Conservation (phyloP, 2,888 invertebrate species). For the Myopa testacea region DNA sequence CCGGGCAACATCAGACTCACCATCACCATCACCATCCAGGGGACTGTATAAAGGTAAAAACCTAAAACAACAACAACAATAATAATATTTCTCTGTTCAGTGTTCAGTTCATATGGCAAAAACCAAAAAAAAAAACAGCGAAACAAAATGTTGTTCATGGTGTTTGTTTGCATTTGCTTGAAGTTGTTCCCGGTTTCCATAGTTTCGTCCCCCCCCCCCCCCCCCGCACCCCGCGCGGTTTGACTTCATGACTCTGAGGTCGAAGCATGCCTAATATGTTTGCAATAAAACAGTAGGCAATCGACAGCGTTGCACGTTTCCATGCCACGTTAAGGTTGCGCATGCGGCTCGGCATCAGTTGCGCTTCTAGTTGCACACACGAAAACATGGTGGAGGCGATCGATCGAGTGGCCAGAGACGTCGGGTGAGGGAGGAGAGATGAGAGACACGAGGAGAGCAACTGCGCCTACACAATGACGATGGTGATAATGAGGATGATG, state of each 20-base stretch:
- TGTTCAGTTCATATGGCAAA: constrained; percentile 12
- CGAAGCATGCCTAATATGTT: constrained; percentile 57
- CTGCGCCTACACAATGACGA: not conserved
- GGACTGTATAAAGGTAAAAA: constrained; percentile 41
- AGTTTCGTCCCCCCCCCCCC: constrained; percentile 17
- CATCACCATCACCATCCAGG: constrained; percentile 47
- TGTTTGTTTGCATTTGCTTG: constrained; percentile 2
- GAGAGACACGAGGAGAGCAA: not conserved
- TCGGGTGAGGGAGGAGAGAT: not conserved
- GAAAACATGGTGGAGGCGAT: constrained; percentile 16
- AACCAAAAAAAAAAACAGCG: constrained; percentile 37
- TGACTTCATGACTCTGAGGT: constrained; percentile 43
- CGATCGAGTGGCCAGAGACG: constrained; percentile 4
- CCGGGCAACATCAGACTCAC: constrained; percentile 49
- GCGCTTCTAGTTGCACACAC: constrained; percentile 19
- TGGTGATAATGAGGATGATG: constrained; percentile 1
- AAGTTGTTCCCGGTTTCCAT: constrained; percentile 2
- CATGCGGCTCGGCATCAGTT: constrained; percentile 31
- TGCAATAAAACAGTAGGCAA: constrained; percentile 59
- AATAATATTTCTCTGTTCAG: not conserved
- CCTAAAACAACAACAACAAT: constrained; percentile 23
- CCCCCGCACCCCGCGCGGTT: too few relatives aligned
- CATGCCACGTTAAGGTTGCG: constrained; percentile 35
- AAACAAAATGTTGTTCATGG: constrained; percentile 26
- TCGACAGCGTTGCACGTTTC: constrained; percentile 47